Conservation (phyloP, 2,797 vertebrate species). For the Phylloscopus collybita region DNA sequence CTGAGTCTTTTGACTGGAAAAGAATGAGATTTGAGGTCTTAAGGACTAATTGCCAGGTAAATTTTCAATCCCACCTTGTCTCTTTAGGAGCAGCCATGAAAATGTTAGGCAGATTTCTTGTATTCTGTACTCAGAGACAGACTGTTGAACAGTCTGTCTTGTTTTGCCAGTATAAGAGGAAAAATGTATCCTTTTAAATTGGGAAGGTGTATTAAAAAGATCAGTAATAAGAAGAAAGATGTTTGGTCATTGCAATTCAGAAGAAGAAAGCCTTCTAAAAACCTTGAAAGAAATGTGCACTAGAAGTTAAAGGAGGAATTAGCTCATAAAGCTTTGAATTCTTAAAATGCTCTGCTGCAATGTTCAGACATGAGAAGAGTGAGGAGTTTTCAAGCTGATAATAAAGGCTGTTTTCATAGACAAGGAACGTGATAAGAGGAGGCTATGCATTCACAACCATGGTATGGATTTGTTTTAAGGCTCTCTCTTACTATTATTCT, state of each 20-base stretch:
- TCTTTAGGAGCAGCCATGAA: neutral
- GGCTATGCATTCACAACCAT: neutral
- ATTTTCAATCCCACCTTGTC: neutral
- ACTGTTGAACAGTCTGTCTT: neutral
- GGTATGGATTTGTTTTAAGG: neutral
- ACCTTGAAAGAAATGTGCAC: neutral
- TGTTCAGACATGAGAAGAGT: neutral
- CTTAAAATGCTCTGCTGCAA: neutral
- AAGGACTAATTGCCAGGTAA: neutral
- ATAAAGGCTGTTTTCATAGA: neutral
- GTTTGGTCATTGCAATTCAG: neutral
- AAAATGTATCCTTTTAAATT: neutral
- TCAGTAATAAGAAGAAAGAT: neutral
- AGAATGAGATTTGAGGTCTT: neutral
- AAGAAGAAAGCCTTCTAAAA: neutral
- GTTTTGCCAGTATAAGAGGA: neutral
- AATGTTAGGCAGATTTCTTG: neutral
- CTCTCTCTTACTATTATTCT: neutral
- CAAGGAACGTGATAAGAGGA: neutral
- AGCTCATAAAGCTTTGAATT: neutral
- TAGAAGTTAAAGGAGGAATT: neutral
- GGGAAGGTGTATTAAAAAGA: neutral
- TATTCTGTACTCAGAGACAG: neutral
- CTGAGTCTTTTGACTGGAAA: neutral
- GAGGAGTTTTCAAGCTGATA: neutral